phyloP scores from a whole-genome alignment of 1,140 invertebrate species.

The Drosophila novamexicana region DNA sequence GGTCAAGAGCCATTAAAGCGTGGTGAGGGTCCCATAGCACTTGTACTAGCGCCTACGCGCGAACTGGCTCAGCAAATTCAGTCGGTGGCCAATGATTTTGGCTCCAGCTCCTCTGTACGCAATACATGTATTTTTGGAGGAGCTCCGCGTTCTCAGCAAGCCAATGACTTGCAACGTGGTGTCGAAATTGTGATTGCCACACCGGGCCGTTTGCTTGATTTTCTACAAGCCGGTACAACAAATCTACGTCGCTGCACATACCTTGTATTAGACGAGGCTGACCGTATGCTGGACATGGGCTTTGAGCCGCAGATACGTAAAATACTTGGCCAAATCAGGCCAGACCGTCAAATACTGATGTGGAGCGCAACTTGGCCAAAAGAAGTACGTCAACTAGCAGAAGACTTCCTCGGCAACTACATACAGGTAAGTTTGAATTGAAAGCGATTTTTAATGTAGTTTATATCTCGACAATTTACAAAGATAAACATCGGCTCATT shows the following conservation, averaged over 20 bases:
- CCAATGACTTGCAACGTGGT: slow-evolving; percentile 93
- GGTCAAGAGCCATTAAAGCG: slow-evolving; percentile 91
- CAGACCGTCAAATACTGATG: slow-evolving; percentile 97
- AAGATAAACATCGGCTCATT: slow-evolving; percentile 97
- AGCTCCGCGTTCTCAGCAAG: slow-evolving; percentile 93
- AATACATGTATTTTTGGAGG: slow-evolving; percentile 98
- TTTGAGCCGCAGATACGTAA: slow-evolving; percentile 99
- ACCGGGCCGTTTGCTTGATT: slow-evolving; percentile 97
- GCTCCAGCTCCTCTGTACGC: slow-evolving; percentile 90
- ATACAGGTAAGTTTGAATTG: slow-evolving; percentile 85
- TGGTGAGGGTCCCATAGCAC: slow-evolving; percentile 94
- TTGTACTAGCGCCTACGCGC: slow-evolving; percentile 96
- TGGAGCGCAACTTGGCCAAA: slow-evolving; percentile 99
- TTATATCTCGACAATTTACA: not conserved
- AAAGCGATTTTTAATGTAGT: not conserved
- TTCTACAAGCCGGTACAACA: slow-evolving; percentile 94
- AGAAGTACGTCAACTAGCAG: slow-evolving; percentile 95
- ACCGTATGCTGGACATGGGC: slow-evolving; percentile 99
- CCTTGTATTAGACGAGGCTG: slow-evolving; percentile 98
- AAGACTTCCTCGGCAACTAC: slow-evolving; percentile 95
- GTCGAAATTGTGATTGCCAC: slow-evolving; percentile 96
- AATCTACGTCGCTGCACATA: slow-evolving; percentile 95
- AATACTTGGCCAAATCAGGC: slow-evolving; percentile 97
- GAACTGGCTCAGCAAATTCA: slow-evolving; percentile 98
- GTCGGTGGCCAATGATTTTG: slow-evolving; percentile 95